Conservation (phyloP, 2,888 invertebrate species). For the Onthophagus sagittarius region DNA sequence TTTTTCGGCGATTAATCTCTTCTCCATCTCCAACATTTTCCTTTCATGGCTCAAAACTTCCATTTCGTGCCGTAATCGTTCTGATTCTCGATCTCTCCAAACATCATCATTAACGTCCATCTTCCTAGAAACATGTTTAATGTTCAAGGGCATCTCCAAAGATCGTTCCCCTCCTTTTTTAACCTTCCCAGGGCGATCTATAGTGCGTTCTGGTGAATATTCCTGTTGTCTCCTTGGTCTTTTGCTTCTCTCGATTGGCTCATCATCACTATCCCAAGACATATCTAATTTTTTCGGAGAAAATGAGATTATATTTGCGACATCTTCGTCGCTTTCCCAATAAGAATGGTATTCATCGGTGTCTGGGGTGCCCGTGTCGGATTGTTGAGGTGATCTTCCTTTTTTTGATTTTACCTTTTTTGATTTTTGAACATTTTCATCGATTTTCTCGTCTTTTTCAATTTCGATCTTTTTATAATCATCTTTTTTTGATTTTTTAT, state of each 20-base stretch:
- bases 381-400: background rate
- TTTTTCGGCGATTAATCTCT: constrained; percentile 26
- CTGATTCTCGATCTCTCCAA: constrained; percentile 30
- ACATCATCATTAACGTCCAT: constrained; percentile 25
- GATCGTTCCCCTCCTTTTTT: constrained; percentile 24
- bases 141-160: constrained; percentile 34
- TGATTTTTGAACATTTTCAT: constrained; percentile 6
- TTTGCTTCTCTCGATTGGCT: constrained; percentile 13
- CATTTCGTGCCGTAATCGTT: constrained; percentile 28
- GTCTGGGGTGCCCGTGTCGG: constrained; percentile 31
- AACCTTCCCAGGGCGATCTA: constrained; percentile 1
- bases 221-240: background rate
- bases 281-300: constrained; percentile 24
- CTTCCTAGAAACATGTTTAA: constrained; percentile 22
- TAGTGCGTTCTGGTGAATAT: background rate
- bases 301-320: constrained; percentile 21
- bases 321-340: constrained; percentile 38
- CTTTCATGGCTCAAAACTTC: constrained; percentile 31
- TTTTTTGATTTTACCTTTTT: background rate
- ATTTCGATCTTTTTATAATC: background rate
- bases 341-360: constrained; percentile 38
- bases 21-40: constrained; percentile 28
- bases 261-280: constrained; percentile 34
- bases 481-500: constrained; percentile 3
- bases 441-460: background rate